Conservation (phyloP, 2,113 vertebrate species). For the Pipra filicauda region DNA sequence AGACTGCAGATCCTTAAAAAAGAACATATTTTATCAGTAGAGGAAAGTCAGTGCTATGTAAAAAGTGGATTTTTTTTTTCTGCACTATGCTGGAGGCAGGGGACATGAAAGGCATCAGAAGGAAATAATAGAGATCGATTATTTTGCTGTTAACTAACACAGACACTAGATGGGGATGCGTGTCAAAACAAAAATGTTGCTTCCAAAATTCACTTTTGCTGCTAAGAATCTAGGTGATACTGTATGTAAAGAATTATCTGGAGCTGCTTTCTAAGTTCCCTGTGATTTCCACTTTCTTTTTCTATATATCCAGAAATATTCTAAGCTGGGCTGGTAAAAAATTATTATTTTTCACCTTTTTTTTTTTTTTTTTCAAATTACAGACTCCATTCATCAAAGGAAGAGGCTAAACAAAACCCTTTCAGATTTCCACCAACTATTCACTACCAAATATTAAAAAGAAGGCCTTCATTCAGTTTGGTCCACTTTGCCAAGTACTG, state of each 20-base stretch:
- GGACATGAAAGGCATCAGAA: not conserved
- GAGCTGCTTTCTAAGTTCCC: not conserved
- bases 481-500: not conserved
- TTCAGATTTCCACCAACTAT: not conserved
- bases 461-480: rapidly evolving
- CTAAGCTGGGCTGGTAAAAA: not conserved
- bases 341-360: not conserved
- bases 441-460: not conserved
- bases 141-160: not conserved
- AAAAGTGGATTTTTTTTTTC: not conserved
- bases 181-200: not conserved
- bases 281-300: not conserved
- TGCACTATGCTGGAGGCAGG: rapidly evolving
- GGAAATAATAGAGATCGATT: not conserved
- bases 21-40: not conserved
- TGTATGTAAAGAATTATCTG: not conserved
- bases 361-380: not conserved
- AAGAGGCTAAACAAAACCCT: not conserved
- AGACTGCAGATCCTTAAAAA: not conserved
- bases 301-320: not conserved
- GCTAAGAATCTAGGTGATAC: not conserved
- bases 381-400: not conserved
- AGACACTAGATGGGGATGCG: constrained; percentile 20
- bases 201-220: not conserved
- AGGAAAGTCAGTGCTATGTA: not conserved